Conservation (phyloP, 2,113 vertebrate genomes). For the zebrafish (Danio rerio) region GRCz12tu NC_133198.1:26553501-26554000, state of each 20-base stretch:
- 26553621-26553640: background rate
- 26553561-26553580: too few species aligned
- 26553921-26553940: conserved; percentile 1
- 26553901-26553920: conserved; percentile 29
- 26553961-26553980: background rate
- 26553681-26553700: background rate
- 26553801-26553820: conserved; percentile 38
- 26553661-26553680: too few species aligned
- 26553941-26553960: background rate
- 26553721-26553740: background rate
- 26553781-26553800: background rate
- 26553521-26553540: too few species aligned
- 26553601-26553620: too few species aligned
- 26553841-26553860: conserved; percentile 43
- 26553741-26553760: conserved; percentile 5
- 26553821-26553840: conserved; percentile 31
- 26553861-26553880: conserved; percentile 21
- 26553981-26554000: background rate
- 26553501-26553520: too few species aligned
- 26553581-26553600: too few species aligned
- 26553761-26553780: background rate
- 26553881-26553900: conserved; percentile 23
- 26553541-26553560: too few species aligned
- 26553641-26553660: background rate
- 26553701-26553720: conserved; percentile 2